Conservation (phyloP, 2,113 vertebrate species). For the Coreoperca whiteheadi region DNA sequence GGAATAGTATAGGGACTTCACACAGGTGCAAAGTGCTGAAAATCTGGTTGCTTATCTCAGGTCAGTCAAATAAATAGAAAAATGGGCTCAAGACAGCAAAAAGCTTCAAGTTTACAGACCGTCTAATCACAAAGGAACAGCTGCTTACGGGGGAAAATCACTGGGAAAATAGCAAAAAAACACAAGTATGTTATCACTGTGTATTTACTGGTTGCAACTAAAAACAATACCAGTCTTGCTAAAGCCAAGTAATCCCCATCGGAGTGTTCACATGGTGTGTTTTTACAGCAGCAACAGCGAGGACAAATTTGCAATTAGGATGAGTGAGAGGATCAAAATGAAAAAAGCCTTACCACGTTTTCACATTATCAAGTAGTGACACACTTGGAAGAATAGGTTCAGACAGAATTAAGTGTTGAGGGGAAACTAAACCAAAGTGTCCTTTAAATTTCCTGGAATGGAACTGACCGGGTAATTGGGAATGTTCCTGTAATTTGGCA, state of each 20-base stretch:
- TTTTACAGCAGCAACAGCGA: not conserved
- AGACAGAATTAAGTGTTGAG: not conserved
- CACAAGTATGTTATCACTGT: not conserved
- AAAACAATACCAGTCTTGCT: not conserved
- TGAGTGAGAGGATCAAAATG: not conserved
- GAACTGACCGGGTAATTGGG: not conserved
- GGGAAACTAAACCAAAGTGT: not conserved
- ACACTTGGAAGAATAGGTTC: not conserved
- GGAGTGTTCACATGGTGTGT: not conserved
- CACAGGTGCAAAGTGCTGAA: not conserved
- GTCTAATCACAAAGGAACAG: constrained; percentile 31
- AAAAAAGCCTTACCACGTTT: not conserved
- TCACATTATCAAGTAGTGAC: not conserved
- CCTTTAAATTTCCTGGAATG: not conserved
- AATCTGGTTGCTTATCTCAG: not conserved
- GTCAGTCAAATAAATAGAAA: not conserved
- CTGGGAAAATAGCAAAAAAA: not conserved
- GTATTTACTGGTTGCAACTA: not conserved
- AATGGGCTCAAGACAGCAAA: not conserved
- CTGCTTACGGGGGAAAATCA: constrained; percentile 13
- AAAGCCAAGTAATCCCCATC: not conserved
- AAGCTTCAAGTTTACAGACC: not conserved
- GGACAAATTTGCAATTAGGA: not conserved
- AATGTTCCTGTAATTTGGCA: not conserved
- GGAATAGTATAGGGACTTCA: not conserved